phyloP scores from a whole-genome alignment of 2,888 invertebrate species.

The Papilio gigon region DNA sequence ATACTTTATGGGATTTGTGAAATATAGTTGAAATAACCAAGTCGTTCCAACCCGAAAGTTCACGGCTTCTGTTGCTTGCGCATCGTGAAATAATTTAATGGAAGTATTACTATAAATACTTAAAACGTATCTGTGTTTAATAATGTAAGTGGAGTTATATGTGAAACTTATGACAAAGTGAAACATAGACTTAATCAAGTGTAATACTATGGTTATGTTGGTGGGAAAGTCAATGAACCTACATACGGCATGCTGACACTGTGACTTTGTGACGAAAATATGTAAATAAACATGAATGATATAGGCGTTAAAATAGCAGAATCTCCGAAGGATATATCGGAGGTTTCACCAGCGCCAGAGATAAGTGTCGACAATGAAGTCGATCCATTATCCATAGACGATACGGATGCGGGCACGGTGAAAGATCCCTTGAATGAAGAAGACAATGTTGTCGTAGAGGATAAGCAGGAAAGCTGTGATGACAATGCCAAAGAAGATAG shows the following conservation, averaged over 20 bases:
- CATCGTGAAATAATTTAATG: constrained; percentile 71
- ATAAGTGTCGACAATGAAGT: constrained; percentile 64
- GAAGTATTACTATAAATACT: constrained; percentile 65
- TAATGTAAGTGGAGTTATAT: constrained; percentile 40
- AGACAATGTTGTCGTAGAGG: constrained; percentile 50
- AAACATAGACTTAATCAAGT: constrained; percentile 45
- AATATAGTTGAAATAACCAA: constrained; percentile 48
- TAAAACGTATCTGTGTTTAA: constrained; percentile 53
- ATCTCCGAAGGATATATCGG: constrained; percentile 67
- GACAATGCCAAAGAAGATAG: constrained; percentile 79
- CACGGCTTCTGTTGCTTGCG: constrained; percentile 70
- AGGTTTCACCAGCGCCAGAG: constrained; percentile 60
- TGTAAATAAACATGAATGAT: constrained; percentile 83
- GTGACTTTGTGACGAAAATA: constrained; percentile 76
- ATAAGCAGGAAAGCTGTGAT: constrained; percentile 71
- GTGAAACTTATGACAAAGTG: constrained; percentile 41
- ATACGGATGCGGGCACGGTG: constrained; percentile 52
- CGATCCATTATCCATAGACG: constrained; percentile 72
- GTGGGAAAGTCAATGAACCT: constrained; percentile 72
- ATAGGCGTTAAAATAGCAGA: constrained; percentile 76
- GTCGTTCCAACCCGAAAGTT: constrained; percentile 69
- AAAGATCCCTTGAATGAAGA: constrained; percentile 55
- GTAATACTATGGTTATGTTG: constrained; percentile 59
- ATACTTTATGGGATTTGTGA: constrained; percentile 48
- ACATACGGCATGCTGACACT: constrained; percentile 72